Base-by-base conservation (phyloP, 2,888 invertebrate species). In the Cephus runcator region DNA sequence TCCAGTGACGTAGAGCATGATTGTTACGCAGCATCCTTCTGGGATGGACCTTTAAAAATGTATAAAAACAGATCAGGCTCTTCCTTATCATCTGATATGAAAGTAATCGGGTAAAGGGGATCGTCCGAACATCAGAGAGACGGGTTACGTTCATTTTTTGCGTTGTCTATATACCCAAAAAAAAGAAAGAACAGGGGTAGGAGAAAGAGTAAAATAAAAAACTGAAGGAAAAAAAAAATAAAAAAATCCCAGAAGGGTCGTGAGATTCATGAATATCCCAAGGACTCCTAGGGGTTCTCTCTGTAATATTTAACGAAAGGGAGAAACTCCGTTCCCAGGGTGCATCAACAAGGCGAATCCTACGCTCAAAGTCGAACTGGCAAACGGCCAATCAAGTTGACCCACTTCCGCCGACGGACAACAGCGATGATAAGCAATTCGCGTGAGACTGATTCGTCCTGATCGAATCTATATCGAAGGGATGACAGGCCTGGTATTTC, bases 331-430 rank as follows among this genome's bases (percentile, higher is more conserved):
- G 4, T 9, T 40, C 1, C 23, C 56, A 56, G 56, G 71, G 71
- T 34, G 71, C 71, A 15, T 71, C 71, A 71, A 12, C 71, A 71
- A 71, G 34, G 12, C 31, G 71, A 71, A 33, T 71, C 15, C 9
- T 12, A 71, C 12, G 3, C 40, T 76, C 73, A 69, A 73, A 76
- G 76, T 78, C 69, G 33, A 76, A 78, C 76, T 80, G 80, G 80
- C 80, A 73, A 73, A 69, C 73, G 35, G 78, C 80, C 80, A 80
- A 80, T 69, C 78, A 74, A 76, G 80, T 80, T 77, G 75, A 79
- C 78, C 78, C 68, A 80, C 69, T 77, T 78, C 76, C 76, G 75
- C 36, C 56, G 12, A 30, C 40, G 35, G 73, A 74, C 68, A 69
- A 68, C 76, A 36, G 36, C 36, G 33, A 35, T 15, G 36, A 35